Evolutionary conservation across 2,113 vertebrate genomes (phyloP).

Genomic region (Hiodon alosoides): DNA sequence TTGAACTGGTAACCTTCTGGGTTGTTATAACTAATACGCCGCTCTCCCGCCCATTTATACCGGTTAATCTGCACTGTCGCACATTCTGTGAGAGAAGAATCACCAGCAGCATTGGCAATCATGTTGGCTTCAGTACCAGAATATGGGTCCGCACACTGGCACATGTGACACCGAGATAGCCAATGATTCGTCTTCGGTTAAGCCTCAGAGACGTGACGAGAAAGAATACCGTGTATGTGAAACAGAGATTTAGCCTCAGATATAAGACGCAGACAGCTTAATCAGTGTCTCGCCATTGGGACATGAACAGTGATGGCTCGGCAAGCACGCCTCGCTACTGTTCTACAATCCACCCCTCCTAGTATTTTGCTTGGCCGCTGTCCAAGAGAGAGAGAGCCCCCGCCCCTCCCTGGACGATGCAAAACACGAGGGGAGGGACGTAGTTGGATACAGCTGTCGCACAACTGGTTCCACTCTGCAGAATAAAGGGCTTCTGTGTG

Average conservation of each 20-base stretch:
- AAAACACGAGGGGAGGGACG: conserved; percentile 30
- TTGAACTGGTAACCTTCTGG: neutral
- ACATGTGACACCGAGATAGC: neutral
- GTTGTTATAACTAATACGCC: too few relatives aligned
- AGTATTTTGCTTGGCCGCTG: conserved; percentile 24
- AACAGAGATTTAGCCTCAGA: conserved; percentile 12
- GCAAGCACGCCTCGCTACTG: conserved; percentile 14
- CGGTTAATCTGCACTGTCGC: neutral
- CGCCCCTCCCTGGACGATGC: conserved; percentile 20
- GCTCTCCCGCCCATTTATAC: neutral
- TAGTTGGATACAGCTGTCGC: conserved; percentile 38
- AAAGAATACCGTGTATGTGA: neutral
- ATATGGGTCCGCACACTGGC: neutral
- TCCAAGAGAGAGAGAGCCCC: conserved; percentile 22
- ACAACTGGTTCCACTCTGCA: conserved; percentile 25
- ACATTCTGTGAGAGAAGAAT: neutral
- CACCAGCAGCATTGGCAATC: neutral
- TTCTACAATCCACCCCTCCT: conserved; percentile 10
- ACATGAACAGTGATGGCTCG: neutral
- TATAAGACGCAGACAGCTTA: conserved; percentile 12
- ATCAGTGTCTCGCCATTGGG: conserved; percentile 16
- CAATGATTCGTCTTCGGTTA: neutral
- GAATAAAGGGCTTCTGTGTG: conserved; percentile 32
- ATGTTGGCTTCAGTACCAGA: neutral
- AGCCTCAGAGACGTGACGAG: neutral